These are phyloP conservation scores for Nomada hirtipes DNA, from an alignment of 2,888 invertebrate genomes.

Conservation along the genomic window DNA sequence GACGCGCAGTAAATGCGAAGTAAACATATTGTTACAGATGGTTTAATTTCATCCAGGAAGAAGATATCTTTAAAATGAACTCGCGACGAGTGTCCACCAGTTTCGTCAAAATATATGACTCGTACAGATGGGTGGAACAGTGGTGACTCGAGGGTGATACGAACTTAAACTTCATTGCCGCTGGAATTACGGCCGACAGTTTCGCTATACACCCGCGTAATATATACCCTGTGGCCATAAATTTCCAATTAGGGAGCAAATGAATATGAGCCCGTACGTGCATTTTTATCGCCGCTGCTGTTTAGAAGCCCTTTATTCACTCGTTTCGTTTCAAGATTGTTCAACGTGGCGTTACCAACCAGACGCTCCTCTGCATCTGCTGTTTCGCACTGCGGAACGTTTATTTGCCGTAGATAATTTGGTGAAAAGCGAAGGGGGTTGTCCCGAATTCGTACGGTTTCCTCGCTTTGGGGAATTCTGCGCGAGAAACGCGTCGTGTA, in stretches of 20 bases:
- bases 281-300: constrained; percentile 54
- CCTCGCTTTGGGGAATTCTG: too few relatives aligned
- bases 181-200: constrained; percentile 58
- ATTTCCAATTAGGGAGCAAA: constrained; percentile 72
- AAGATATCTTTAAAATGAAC: constrained; percentile 6
- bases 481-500: too few relatives aligned
- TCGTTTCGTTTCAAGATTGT: background rate
- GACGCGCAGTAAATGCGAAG: background rate
- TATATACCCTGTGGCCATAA: constrained; percentile 64
- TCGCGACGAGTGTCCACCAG: constrained; percentile 14
- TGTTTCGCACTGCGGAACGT: background rate
- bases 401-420: background rate
- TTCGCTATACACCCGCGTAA: constrained; percentile 46
- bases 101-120: constrained; percentile 1
- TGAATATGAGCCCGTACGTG: constrained; percentile 69
- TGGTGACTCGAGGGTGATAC: constrained; percentile 16
- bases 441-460: too few relatives aligned
- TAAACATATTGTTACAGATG: too few relatives aligned
- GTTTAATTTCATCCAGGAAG: background rate
- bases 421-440: background rate
- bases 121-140: background rate
- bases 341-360: background rate
- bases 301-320: constrained; percentile 39
- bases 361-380: background rate
- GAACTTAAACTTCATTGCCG: constrained; percentile 56